Percentiles rank a stretch among this genome's conserved stretches.
phyloP scores from a whole-genome alignment of 2,113 vertebrate species.

The Sarotherodon lohbergeri region DNA sequence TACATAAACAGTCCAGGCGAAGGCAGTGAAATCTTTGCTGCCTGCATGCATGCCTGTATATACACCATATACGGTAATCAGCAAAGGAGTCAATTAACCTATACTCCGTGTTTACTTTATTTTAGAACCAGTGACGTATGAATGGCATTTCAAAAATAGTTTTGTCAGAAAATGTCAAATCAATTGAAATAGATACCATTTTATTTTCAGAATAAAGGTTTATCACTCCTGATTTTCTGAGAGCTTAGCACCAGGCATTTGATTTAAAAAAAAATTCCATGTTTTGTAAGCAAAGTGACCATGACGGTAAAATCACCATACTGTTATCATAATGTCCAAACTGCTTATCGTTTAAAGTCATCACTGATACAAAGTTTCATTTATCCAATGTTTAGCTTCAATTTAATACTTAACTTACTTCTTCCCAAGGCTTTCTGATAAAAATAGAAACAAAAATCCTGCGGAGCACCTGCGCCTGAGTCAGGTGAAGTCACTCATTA shows the following conservation, averaged over 20 bases:
- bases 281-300: not conserved
- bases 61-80: not conserved
- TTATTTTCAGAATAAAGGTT: not conserved
- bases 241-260: not conserved
- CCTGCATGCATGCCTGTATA: not conserved
- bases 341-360: not conserved
- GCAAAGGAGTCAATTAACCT: not conserved
- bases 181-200: not conserved
- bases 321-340: not conserved
- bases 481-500: not conserved
- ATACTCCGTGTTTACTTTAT: not conserved
- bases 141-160: not conserved
- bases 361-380: accelerated
- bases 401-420: not conserved
- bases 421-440: not conserved
- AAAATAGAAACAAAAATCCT: not conserved
- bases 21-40: not conserved
- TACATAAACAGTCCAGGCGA: not conserved
- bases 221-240: not conserved
- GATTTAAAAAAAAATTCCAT: not conserved
- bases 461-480: not conserved
- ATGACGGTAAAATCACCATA: not conserved
- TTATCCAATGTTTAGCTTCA: not conserved
- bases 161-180: not conserved
- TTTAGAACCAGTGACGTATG: not conserved